A percentile compares a stretch with the other conserved stretches of the same genome.
Evolutionary conservation across 2,888 invertebrate species (phyloP).

Genomic region (Micropterix aruncella): DNA sequence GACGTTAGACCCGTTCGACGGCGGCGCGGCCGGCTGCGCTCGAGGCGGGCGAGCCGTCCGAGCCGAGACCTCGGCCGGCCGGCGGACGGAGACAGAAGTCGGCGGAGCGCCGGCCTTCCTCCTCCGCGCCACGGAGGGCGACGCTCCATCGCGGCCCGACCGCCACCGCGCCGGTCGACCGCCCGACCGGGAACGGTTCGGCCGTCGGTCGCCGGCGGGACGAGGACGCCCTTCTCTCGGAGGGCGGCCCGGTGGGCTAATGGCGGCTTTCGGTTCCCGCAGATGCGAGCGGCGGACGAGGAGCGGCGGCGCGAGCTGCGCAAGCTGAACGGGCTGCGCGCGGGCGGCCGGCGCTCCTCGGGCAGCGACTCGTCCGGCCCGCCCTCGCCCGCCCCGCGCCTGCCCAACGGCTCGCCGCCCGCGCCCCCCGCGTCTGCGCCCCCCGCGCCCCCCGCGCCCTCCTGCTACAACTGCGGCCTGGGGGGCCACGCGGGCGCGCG

Average conservation of each 20-base stretch:
- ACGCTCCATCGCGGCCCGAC: no score
- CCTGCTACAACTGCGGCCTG: constrained; percentile 89
- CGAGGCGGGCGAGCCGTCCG: no score
- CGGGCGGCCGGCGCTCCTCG: constrained; percentile 22
- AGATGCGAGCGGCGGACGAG: constrained; percentile 49
- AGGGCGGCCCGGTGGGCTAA: constrained; percentile 3
- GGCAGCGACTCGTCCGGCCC: constrained; percentile 13
- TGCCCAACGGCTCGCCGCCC: constrained; percentile 25
- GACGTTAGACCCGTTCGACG: no score
- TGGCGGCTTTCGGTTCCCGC: no score
- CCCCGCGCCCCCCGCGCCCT: constrained; percentile 44
- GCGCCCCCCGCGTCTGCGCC: constrained; percentile 33
- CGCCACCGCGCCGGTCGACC: no score
- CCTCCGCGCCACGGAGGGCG: no score
- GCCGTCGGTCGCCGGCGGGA: background rate
- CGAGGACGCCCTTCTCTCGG: background rate
- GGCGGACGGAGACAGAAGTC: no score
- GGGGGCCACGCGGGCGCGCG: constrained; percentile 71
- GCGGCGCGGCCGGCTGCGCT: no score
- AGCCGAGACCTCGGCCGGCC: no score
- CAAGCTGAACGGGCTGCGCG: constrained; percentile 40
- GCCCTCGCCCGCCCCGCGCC: constrained; percentile 16
- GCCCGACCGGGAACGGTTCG: no score
- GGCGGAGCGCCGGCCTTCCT: no score
- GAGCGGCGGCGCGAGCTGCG: constrained; percentile 46